These are phyloP conservation scores for Hemicordylus capensis DNA, from an alignment of 2,113 vertebrate genomes.

Conservation along the genomic window DNA sequence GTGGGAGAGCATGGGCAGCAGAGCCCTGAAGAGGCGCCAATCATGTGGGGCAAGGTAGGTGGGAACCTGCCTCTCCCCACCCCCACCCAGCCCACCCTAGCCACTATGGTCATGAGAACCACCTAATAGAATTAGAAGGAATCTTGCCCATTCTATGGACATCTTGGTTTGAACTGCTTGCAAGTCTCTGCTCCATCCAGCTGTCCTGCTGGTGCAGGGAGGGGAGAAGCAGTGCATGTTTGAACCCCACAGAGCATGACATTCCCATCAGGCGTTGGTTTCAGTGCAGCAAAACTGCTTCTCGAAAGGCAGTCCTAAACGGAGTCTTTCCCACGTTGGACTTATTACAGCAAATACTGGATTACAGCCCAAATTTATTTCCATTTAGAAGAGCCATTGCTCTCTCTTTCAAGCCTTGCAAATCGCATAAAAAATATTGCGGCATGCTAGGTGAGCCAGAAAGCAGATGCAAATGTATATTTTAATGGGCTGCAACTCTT, in stretches of 20 bases:
- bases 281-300: not conserved
- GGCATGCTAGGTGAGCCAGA: slow-evolving; percentile 17
- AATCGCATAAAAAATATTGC: not conserved
- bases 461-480: slow-evolving; percentile 21
- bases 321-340: not conserved
- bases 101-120: too few species aligned
- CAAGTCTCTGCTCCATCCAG: too few species aligned
- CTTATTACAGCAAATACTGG: slow-evolving; percentile 13
- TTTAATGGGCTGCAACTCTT: slow-evolving; percentile 35
- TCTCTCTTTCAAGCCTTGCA: not conserved
- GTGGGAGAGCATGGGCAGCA: too few species aligned
- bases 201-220: too few species aligned
- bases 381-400: not conserved
- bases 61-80: too few species aligned
- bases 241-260: not conserved
- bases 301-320: not conserved
- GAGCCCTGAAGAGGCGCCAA: too few species aligned
- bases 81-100: too few species aligned
- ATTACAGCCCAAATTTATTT: slow-evolving; percentile 28
- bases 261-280: not conserved
- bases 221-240: not conserved
- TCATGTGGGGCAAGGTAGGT: too few species aligned
- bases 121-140: too few species aligned
- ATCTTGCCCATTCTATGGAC: not conserved
- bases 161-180: not conserved